Conservation (phyloP, 2,797 vertebrate species). For the Rhadinocentrus ornatus region DNA sequence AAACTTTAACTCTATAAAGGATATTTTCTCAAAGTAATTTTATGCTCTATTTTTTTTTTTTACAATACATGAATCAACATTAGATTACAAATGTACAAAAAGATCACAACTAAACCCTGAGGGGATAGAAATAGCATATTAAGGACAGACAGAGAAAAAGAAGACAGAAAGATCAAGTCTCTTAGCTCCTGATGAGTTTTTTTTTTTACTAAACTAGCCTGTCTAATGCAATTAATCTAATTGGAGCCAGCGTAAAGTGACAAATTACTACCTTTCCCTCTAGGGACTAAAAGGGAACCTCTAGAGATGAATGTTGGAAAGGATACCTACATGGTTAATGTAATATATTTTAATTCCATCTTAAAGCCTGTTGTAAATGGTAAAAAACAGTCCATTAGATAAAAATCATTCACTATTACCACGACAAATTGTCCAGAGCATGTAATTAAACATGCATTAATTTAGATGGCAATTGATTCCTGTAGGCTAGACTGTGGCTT, state of each 20-base stretch:
- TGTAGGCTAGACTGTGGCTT: neutral
- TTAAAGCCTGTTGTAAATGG: slow-evolving; percentile 57
- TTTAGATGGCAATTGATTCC: slow-evolving; percentile 23
- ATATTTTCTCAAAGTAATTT: slow-evolving; percentile 18
- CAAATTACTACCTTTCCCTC: slow-evolving; percentile 95
- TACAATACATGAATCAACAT: slow-evolving; percentile 39
- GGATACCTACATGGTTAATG: slow-evolving; percentile 72
- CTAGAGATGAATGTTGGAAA: slow-evolving; percentile 71
- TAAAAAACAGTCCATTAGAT: slow-evolving; percentile 45
- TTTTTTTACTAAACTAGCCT: slow-evolving; percentile 77
- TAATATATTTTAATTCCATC: slow-evolving; percentile 66
- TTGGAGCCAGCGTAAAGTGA: slow-evolving; percentile 85
- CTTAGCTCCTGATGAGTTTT: slow-evolving; percentile 81
- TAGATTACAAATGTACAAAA: slow-evolving; percentile 62
- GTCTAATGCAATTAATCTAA: slow-evolving; percentile 84
- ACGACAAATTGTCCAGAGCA: slow-evolving; percentile 23
- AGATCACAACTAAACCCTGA: slow-evolving; percentile 59
- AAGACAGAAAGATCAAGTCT: slow-evolving; percentile 80
- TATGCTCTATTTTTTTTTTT: slow-evolving; percentile 32
- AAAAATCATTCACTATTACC: slow-evolving; percentile 50
- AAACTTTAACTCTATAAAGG: slow-evolving; percentile 20
- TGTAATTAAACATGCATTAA: slow-evolving; percentile 25
- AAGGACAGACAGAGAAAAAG: slow-evolving; percentile 62
- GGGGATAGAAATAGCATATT: slow-evolving; percentile 56
- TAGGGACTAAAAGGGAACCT: slow-evolving; percentile 74